Evolutionary conservation across 2,113 vertebrate species (phyloP).

Genomic region (Protomyctophum bolini): DNA sequence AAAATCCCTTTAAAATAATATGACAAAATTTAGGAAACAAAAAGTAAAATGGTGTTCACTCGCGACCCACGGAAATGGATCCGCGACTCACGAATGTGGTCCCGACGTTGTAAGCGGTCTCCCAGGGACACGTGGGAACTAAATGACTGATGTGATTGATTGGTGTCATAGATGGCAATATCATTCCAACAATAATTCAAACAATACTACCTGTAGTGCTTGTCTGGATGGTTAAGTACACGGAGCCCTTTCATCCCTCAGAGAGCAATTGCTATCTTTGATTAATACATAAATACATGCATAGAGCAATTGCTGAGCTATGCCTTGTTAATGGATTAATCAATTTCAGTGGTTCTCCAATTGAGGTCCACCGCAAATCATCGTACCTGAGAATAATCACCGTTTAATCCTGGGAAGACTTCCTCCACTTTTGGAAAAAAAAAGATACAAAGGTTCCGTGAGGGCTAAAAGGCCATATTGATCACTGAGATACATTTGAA

Average conservation of each 20-base stretch:
- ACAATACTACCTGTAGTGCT: neutral
- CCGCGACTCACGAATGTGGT: no score
- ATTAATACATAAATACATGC: conserved; percentile 51
- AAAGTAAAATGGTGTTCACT: no score
- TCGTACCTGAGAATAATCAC: conserved; percentile 57
- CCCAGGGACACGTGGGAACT: no score
- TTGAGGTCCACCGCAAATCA: conserved; percentile 38
- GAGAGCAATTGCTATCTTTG: conserved; percentile 12
- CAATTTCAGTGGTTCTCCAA: conserved; percentile 39
- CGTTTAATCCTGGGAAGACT: conserved; percentile 37
- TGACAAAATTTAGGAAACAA: no score
- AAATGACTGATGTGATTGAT: conserved; percentile 54
- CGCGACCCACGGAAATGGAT: no score
- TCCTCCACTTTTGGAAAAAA: conserved; percentile 43
- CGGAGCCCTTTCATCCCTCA: neutral
- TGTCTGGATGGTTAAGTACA: neutral
- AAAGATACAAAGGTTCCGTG: conserved; percentile 38
- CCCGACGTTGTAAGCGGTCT: neutral
- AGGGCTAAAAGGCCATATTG: conserved; percentile 54
- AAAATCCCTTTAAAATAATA: no score
- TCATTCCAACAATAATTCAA: conserved; percentile 49
- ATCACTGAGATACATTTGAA: conserved; percentile 51
- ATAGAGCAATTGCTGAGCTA: conserved; percentile 45
- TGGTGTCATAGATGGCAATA: conserved; percentile 57
- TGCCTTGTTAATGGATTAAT: conserved; percentile 61